Evolutionary conservation across 53 echinoderm and acorn worm species (phyloP).

Genomic region (Stichopus horrens): DNA sequence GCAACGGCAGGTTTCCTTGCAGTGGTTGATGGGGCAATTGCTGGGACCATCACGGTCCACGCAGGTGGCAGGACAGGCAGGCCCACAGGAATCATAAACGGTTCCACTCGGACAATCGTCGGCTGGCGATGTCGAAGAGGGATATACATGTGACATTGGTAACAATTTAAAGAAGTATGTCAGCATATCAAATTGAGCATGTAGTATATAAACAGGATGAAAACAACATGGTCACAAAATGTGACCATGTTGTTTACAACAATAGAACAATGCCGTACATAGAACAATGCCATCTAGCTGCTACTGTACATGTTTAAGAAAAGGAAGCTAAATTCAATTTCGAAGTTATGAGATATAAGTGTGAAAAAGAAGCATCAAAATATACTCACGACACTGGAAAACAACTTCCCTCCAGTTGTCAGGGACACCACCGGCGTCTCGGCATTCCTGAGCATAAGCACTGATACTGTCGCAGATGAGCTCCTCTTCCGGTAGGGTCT

Average conservation of each 20-base stretch:
- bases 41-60: constrained; percentile 22
- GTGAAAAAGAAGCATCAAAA: background rate
- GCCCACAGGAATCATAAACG: constrained; percentile 59
- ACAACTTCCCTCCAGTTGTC: constrained; percentile 61
- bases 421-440: constrained; percentile 50
- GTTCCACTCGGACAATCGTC: constrained; percentile 45
- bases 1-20: constrained; percentile 74
- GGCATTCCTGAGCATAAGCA: constrained; percentile 60
- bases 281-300: no score
- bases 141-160: background rate
- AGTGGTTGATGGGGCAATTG: background rate
- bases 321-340: no score
- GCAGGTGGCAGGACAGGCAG: constrained; percentile 51
- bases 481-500: constrained; percentile 54
- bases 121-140: constrained; percentile 13
- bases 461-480: constrained; percentile 68
- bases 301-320: no score
- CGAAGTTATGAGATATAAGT: no score
- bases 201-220: no score
- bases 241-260: no score
- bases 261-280: no score
- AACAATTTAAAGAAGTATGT: no score
- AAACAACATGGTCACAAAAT: constrained; percentile 36
- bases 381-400: constrained; percentile 64
- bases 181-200: no score